A percentile compares a stretch with the other conserved stretches of the same genome.
Conservation (phyloP, 2,888 invertebrate genomes). For the Elmis aenea region DNA sequence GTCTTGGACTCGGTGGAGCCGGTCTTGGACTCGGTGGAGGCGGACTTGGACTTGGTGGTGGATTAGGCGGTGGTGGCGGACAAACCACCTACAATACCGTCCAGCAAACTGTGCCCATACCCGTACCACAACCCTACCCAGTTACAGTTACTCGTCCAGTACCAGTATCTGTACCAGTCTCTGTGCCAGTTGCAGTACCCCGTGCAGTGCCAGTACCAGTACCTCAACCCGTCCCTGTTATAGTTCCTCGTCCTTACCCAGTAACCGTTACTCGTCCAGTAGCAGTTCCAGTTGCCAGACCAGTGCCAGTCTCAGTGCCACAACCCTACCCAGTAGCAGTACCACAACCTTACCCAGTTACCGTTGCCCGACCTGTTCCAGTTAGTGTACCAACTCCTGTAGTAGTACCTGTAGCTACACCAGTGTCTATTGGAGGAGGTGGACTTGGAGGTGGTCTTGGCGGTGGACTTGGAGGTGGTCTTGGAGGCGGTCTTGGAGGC, state of each 20-base stretch:
- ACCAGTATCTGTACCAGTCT: constrained; percentile 29
- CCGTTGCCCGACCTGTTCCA: constrained; percentile 28
- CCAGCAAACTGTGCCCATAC: constrained; percentile 29
- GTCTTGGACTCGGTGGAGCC: constrained; percentile 11
- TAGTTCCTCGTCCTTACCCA: constrained; percentile 27
- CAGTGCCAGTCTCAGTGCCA: constrained; percentile 34
- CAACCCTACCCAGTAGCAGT: constrained; percentile 28
- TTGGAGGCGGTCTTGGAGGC: constrained; percentile 10
- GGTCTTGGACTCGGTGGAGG: constrained; percentile 14
- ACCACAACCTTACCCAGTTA: constrained; percentile 27
- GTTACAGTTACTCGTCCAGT: constrained; percentile 29
- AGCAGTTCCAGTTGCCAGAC: constrained; percentile 31
- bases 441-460: constrained; percentile 17
- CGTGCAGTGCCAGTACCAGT: constrained; percentile 29
- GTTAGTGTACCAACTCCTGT: constrained; percentile 29
- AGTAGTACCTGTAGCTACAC: constrained; percentile 19
- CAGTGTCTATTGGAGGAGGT: constrained; percentile 20
- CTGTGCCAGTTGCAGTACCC: constrained; percentile 30
- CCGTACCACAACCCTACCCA: constrained; percentile 29
- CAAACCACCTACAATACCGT: constrained; percentile 28
- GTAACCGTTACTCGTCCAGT: constrained; percentile 40
- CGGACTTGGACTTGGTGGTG: constrained; percentile 5
- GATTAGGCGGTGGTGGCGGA: constrained; percentile 13
- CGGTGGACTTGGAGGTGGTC: constrained; percentile 12
- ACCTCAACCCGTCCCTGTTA: constrained; percentile 25